A percentile compares a stretch with the other conserved stretches of the same genome.
Evolutionary conservation across 2,113 vertebrate species (phyloP).

Genomic region (Semicossyphus pulcher): DNA sequence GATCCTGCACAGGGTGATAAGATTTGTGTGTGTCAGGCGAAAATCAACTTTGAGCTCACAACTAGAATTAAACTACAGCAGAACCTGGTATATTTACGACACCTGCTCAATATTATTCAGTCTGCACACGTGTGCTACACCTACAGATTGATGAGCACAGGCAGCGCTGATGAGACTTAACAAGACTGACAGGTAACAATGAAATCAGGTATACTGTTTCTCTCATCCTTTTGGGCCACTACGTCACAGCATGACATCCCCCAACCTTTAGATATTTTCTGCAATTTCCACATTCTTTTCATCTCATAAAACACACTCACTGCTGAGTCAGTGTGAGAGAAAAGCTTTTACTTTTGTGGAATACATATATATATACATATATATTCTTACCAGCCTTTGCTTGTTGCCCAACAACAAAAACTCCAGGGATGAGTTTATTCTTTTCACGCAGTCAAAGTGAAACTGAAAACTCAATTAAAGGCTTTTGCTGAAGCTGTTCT

Average conservation of each 20-base stretch:
- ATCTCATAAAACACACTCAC: constrained; percentile 8
- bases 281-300: constrained; percentile 15
- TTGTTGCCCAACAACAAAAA: constrained; percentile 33
- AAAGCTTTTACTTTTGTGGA: not conserved
- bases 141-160: constrained; percentile 9
- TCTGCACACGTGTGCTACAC: constrained; percentile 4
- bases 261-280: not conserved
- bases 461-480: constrained; percentile 58
- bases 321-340: not conserved
- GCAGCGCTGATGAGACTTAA: constrained; percentile 25
- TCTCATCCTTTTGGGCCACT: constrained; percentile 18
- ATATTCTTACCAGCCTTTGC: constrained; percentile 7
- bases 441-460: constrained; percentile 30
- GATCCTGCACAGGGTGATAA: not conserved
- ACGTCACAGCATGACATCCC: not conserved
- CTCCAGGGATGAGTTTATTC: constrained; percentile 26
- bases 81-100: not conserved
- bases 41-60: not conserved
- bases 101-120: constrained; percentile 28
- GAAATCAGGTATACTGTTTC: constrained; percentile 22
- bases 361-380: constrained; percentile 6
- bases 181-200: constrained; percentile 29
- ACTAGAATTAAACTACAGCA: not conserved
- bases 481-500: constrained; percentile 17
- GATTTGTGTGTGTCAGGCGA: not conserved